Conservation (phyloP, 37 sponge, comb jelly and placozoan species). For the Theonella swinhoei region DNA sequence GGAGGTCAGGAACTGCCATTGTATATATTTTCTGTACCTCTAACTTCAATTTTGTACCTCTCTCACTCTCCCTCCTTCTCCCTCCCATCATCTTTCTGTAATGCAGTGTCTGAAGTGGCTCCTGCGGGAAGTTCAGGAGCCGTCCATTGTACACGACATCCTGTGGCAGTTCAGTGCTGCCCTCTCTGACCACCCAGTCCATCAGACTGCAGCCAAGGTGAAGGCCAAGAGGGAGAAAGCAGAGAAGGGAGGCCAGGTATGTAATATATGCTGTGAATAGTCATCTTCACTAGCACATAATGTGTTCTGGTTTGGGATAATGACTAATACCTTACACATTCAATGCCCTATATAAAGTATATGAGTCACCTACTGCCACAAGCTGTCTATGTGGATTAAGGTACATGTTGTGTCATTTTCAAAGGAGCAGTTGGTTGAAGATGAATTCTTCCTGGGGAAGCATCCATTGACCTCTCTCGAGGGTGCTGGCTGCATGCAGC, state of each 20-base stretch:
- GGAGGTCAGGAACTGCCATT: conserved; percentile 38
- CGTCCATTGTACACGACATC: conserved; percentile 76
- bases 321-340: no score
- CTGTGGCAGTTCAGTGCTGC: conserved; percentile 87
- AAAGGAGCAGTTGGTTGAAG: conserved; percentile 21
- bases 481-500: conserved; percentile 68
- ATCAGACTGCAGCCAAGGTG: conserved; percentile 45
- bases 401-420: no score
- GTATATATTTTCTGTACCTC: background rate
- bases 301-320: no score
- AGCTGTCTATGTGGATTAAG: background rate
- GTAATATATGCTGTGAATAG: no score
- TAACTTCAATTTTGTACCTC: background rate
- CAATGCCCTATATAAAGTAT: no score
- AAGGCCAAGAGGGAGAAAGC: conserved; percentile 53
- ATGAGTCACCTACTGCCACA: background rate
- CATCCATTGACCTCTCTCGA: conserved; percentile 80
- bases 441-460: conserved; percentile 59
- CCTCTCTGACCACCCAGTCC: conserved; percentile 63
- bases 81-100: no score
- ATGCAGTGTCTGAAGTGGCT: conserved; percentile 79
- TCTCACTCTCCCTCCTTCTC: background rate
- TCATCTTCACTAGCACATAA: no score
- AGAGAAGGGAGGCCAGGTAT: conserved; percentile 32
- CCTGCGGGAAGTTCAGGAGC: conserved; percentile 53